These are phyloP conservation scores for Caenorhabditis imperialis DNA, from an alignment of 2,888 invertebrate species.

Conservation along the genomic window DNA sequence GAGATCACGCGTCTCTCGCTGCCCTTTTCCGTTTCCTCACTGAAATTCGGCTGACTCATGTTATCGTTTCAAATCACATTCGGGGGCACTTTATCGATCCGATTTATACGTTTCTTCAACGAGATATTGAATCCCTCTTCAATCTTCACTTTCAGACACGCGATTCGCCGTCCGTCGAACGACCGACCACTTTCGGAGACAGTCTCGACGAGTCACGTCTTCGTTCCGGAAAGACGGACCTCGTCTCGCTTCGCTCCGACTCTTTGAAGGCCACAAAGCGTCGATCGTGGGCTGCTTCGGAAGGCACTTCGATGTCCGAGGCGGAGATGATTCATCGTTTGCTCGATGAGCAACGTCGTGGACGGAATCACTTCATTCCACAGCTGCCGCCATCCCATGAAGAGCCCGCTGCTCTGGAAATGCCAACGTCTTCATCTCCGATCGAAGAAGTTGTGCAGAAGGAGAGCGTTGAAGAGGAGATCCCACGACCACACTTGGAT, in stretches of 20 bases:
- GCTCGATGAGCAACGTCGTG: slow-evolving; percentile 71
- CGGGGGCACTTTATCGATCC: too few species aligned
- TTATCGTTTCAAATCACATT: too few species aligned
- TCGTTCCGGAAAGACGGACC: slow-evolving; percentile 68
- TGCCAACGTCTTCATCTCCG: not conserved
- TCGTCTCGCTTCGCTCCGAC: slow-evolving; percentile 72
- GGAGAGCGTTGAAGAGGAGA: slow-evolving; percentile 4
- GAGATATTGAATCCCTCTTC: not conserved
- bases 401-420: slow-evolving; percentile 3
- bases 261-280: slow-evolving; percentile 77
- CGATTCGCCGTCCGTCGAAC: slow-evolving; percentile 41
- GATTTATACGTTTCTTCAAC: not conserved
- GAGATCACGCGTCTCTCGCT: too few species aligned
- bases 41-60: too few species aligned
- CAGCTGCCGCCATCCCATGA: slow-evolving; percentile 53
- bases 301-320: slow-evolving; percentile 66
- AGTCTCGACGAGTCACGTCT: slow-evolving; percentile 58
- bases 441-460: slow-evolving; percentile 4
- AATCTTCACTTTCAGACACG: slow-evolving; percentile 8
- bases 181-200: slow-evolving; percentile 47
- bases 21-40: too few species aligned
- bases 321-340: slow-evolving; percentile 70
- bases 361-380: slow-evolving; percentile 63
- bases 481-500: not conserved
- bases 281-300: slow-evolving; percentile 76